Percentiles rank a stretch among this genome's conserved stretches.
Evolutionary conservation across 1,140 invertebrate species (phyloP).

Genomic region (Bicyclus anynana): DNA sequence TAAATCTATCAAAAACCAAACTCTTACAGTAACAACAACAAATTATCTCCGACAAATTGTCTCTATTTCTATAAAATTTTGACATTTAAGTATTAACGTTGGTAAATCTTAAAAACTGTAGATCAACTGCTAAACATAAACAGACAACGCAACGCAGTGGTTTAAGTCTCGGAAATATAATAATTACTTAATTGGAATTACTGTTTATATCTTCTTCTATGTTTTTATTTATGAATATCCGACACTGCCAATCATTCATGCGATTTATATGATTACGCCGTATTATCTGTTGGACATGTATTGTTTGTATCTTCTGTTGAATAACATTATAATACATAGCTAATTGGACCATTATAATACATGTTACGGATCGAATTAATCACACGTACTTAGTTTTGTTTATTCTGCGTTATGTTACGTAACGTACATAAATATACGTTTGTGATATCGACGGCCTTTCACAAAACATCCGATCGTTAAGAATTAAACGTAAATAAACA

Average conservation of each 20-base stretch:
- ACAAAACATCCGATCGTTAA: conserved; percentile 39
- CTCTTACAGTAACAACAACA: no score
- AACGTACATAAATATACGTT: conserved; percentile 15
- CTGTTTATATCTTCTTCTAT: no score
- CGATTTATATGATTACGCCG: background rate
- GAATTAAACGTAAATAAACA: conserved; percentile 23
- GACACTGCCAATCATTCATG: background rate
- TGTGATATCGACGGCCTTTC: conserved; percentile 36
- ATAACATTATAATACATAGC: conserved; percentile 28
- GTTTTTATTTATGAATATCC: background rate
- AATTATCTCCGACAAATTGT: no score
- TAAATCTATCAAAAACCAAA: no score
- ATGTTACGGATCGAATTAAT: background rate
- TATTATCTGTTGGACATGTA: background rate
- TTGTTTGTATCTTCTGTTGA: conserved; percentile 11
- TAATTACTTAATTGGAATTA: no score
- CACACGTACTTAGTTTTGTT: background rate
- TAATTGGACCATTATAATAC: background rate
- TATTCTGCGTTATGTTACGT: background rate
- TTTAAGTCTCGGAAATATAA: no score
- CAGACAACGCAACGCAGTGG: no score
- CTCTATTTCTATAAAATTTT: no score
- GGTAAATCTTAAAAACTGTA: no score
- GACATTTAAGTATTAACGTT: no score
- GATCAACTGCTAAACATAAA: no score